Percentiles rank a stretch among this genome's conserved stretches.
Evolutionary conservation across 2,888 invertebrate species (phyloP).

Genomic region (Eupithecia abbreviata): DNA sequence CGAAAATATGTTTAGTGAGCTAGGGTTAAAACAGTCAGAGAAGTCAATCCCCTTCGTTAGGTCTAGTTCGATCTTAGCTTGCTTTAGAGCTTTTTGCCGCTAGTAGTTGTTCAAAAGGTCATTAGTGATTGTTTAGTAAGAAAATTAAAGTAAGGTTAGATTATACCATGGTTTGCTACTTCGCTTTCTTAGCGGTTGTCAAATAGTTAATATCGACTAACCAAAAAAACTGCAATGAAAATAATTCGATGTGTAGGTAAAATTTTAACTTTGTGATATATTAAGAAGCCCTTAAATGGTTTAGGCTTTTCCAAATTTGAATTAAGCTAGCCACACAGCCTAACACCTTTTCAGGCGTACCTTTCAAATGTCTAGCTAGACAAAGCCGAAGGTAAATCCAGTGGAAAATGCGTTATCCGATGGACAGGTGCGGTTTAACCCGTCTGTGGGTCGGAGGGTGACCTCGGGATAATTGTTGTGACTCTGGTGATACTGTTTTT

Average conservation of each 20-base stretch:
- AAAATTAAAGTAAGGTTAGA: no score
- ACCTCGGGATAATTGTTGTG: conserved; percentile 20
- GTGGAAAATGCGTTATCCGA: neutral
- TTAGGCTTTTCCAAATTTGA: neutral
- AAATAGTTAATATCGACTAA: no score
- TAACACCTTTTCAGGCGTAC: neutral
- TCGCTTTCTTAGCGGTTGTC: no score
- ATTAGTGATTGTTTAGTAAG: neutral
- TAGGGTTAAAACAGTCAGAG: neutral
- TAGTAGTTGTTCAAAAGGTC: neutral
- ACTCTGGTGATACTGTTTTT: conserved; percentile 20
- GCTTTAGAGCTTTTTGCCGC: neutral
- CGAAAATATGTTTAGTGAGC: no score
- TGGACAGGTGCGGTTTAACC: conserved; percentile 2
- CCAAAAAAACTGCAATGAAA: no score
- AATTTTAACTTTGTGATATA: no score
- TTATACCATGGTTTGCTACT: no score
- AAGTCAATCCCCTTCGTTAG: neutral
- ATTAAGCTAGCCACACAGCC: neutral
- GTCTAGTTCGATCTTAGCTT: neutral
- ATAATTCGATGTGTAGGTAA: no score
- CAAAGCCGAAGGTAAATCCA: neutral
- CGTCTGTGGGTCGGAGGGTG: neutral
- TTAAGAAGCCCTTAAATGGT: no score
- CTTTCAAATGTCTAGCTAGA: neutral